Evolutionary conservation across 2,113 vertebrate species (phyloP).

Genomic region (Micromys minutus): DNA sequence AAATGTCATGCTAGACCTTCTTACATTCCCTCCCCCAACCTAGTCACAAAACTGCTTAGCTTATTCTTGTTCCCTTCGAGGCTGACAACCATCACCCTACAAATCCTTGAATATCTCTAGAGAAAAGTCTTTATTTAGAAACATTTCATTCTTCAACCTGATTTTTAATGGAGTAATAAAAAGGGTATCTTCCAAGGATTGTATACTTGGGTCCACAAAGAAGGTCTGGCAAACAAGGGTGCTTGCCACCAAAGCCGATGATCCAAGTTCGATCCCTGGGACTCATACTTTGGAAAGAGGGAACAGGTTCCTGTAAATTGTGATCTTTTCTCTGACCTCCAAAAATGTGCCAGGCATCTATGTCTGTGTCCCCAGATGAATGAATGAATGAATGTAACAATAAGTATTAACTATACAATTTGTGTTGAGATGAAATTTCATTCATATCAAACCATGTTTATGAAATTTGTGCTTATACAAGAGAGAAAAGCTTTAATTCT

Average conservation of each 20-base stretch:
- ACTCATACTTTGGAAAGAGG: not conserved
- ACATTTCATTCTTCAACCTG: not conserved
- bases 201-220: not conserved
- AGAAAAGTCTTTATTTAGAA: not conserved
- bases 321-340: not conserved
- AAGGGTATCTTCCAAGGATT: not conserved
- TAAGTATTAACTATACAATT: not conserved
- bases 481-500: not conserved
- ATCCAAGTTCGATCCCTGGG: not conserved
- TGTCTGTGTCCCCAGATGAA: not conserved
- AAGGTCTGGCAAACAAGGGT: not conserved
- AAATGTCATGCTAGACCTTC: not conserved
- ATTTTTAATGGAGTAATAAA: slow-evolving; percentile 13
- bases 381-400: not conserved
- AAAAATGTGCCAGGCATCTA: not conserved
- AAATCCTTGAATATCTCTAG: not conserved
- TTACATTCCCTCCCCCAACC: not conserved
- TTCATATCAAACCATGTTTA: not conserved
- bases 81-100: not conserved
- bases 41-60: not conserved
- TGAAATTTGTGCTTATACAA: slow-evolving; percentile 1
- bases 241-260: not conserved
- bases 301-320: not conserved
- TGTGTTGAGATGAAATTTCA: not conserved
- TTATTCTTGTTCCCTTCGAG: not conserved